A percentile compares a stretch with the other conserved stretches of the same genome.
phyloP scores from a whole-genome alignment of 2,113 vertebrate species.

The Spea multiplicata region DNA sequence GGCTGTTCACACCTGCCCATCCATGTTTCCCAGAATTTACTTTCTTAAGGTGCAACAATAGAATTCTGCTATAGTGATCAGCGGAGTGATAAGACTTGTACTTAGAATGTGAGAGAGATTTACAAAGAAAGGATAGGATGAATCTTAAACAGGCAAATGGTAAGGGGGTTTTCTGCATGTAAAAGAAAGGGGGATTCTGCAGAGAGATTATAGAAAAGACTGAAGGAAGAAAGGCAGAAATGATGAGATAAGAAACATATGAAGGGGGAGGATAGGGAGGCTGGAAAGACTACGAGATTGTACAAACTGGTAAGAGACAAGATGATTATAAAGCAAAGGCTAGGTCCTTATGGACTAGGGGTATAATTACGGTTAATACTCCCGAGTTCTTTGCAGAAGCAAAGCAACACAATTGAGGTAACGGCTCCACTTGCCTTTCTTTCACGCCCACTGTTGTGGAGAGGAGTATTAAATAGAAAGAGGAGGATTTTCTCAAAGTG shows the following conservation, averaged over 20 bases:
- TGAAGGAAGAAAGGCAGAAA: slow-evolving; percentile 15
- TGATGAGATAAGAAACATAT: slow-evolving; percentile 1
- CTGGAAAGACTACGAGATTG: slow-evolving; percentile 17
- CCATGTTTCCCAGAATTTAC: too few species aligned
- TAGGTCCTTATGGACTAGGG: slow-evolving; percentile 5
- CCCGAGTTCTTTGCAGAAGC: slow-evolving; percentile 17
- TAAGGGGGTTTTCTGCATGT: background rate
- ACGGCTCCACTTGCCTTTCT: background rate
- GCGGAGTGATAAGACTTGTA: too few species aligned
- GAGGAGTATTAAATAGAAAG: slow-evolving; percentile 23
- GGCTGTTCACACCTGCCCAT: too few species aligned
- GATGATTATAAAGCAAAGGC: slow-evolving; percentile 31
- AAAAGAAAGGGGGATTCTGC: background rate
- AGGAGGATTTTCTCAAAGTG: slow-evolving; percentile 56
- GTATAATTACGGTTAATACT: slow-evolving; percentile 42
- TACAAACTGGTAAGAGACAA: slow-evolving; percentile 22
- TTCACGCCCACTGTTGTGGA: slow-evolving; percentile 28
- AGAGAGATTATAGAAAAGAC: slow-evolving; percentile 22
- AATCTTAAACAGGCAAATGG: background rate
- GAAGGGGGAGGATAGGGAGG: slow-evolving; percentile 17
- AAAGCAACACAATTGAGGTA: slow-evolving; percentile 34
- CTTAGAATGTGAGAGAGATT: background rate
- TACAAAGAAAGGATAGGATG: background rate
- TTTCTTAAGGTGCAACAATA: too few species aligned
- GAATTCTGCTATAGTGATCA: too few species aligned